phyloP scores from a whole-genome alignment of 2,797 vertebrate genomes.

The Tokudaia tokunoshimensis region DNA sequence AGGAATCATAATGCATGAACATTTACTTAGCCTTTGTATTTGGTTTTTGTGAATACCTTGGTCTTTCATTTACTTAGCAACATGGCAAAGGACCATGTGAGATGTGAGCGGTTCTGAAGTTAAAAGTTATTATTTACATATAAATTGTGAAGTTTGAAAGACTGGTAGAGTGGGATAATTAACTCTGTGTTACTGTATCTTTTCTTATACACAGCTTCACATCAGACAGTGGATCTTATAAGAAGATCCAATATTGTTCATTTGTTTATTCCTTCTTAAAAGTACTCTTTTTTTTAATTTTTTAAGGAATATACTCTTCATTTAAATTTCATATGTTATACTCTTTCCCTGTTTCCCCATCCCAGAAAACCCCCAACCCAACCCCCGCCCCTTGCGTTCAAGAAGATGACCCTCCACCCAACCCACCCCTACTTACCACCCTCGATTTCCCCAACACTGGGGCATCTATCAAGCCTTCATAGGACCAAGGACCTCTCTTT shows the following conservation, averaged over 20 bases:
- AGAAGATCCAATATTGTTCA: neutral
- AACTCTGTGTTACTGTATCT: neutral
- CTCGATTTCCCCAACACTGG: no score
- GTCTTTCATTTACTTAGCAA: neutral
- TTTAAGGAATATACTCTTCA: no score
- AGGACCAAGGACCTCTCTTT: no score
- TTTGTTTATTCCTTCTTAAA: neutral
- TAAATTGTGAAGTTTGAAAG: neutral
- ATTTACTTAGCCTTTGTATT: neutral
- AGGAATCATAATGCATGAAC: neutral
- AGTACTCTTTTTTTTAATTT: neutral
- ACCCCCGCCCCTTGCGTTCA: no score
- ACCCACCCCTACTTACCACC: no score
- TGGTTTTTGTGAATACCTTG: neutral
- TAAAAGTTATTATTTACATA: neutral
- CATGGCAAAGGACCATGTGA: neutral
- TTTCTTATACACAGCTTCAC: neutral
- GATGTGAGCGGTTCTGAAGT: neutral
- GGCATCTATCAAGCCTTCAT: no score
- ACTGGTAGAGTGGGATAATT: neutral
- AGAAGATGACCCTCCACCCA: no score
- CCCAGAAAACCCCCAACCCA: no score
- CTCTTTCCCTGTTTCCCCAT: no score
- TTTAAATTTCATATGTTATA: no score
- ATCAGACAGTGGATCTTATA: neutral